Base-by-base conservation (phyloP, 2,888 invertebrate species). In the Lepidochrysops patricia region DNA sequence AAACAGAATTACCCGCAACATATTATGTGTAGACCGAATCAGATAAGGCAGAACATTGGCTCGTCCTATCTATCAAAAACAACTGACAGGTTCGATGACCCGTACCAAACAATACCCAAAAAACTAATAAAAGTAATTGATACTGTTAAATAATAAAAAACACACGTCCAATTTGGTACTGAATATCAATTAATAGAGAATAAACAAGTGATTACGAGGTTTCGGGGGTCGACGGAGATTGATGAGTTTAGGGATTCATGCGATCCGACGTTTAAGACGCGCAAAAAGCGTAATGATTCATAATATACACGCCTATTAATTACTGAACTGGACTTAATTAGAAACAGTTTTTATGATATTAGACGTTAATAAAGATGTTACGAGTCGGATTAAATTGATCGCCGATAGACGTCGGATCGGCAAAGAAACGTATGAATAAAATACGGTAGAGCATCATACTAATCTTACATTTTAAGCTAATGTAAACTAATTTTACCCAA, bases 181-280 rank as follows among this genome's bases (percentile, higher is more conserved):
- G 71, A 67, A 72, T 72, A 75, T 72, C 76, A 76, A 82, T 82
- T 80, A 76, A 74, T 76, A 69, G 71, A 70, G 63, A 73, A 72
- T 72, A 76, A 76, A 78, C 70, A 77, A 72, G 75, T 76, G 75
- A 80, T 77, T 76, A 79, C 67, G 70, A 67, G 68, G 68, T 67
- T 64, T 64, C 62, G 15, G 67, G 68, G 66, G 72, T 73, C 70
- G 67, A 65, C 64, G 62, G 75, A 76, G 80, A 83, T 82, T 80
- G 79, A 82, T 81, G 79, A 70, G 74, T 73, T 73, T 66, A 73
- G 68, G 68, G 70, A 73, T 74, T 70, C 70, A 74, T 69, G 66
- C 63, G 61, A 65, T 43, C 64, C 66, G 64, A 71, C 65, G 68
- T 69, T 63, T 62, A 64, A 58, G 50, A 62, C 23, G 48, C 9